Percentiles rank a stretch among this genome's conserved stretches.
Conservation (phyloP, 2,113 vertebrate species). For the Emydura subglobosa region DNA sequence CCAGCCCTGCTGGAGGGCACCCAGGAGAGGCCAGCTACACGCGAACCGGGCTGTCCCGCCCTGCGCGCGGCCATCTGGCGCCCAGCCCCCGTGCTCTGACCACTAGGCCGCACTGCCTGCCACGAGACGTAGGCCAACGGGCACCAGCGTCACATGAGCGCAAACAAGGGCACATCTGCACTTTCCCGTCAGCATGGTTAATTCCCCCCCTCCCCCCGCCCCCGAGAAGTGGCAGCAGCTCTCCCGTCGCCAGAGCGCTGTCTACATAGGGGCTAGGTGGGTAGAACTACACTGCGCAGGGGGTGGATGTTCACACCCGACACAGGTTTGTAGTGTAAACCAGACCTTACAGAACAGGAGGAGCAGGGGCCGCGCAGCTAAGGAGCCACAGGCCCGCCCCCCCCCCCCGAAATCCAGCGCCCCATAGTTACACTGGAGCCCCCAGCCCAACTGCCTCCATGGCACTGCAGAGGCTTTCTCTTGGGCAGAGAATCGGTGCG, state of each 20-base stretch:
- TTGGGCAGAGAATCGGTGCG: too few relatives aligned
- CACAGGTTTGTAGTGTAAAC: background rate
- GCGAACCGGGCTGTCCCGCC: background rate
- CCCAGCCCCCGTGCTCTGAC: background rate
- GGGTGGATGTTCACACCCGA: too few relatives aligned
- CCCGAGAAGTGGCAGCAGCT: background rate
- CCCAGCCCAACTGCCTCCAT: background rate
- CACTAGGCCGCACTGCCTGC: background rate
- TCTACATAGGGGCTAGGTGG: background rate
- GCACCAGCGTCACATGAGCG: background rate
- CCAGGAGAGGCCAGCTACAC: background rate
- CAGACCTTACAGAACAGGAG: background rate
- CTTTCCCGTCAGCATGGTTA: background rate
- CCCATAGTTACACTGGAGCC: too few relatives aligned
- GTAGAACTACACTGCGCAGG: background rate
- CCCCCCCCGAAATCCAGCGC: too few relatives aligned
- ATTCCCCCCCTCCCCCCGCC: too few relatives aligned
- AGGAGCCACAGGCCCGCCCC: background rate
- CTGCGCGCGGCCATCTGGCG: accelerated
- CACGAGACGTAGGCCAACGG: background rate
- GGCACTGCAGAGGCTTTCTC: background rate
- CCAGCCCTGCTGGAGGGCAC: background rate
- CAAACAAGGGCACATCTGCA: background rate
- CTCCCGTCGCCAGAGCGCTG: too few relatives aligned
- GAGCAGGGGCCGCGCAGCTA: background rate